Percentiles rank a stretch among this genome's conserved stretches.
These are phyloP conservation scores for Drosophila villosipedis DNA, from an alignment of 2,888 invertebrate species.

Conservation along the genomic window DNA sequence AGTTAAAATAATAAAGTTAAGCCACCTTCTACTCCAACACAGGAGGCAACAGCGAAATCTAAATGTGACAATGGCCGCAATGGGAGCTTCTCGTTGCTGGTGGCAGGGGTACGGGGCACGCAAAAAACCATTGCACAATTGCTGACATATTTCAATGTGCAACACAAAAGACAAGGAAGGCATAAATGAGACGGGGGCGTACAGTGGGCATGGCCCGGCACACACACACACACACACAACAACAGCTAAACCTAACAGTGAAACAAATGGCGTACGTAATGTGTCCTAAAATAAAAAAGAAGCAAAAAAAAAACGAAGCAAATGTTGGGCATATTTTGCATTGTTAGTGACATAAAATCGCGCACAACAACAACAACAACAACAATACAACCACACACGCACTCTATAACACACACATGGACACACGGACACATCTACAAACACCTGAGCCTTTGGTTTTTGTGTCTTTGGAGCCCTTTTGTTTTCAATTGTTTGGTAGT, in stretches of 20 bases:
- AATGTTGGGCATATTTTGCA: conserved; percentile 78
- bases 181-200: conserved; percentile 41
- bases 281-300: conserved; percentile 29
- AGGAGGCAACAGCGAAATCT: conserved; percentile 72
- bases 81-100: conserved; percentile 9
- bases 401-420: conserved; percentile 43
- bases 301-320: conserved; percentile 43
- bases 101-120: conserved; percentile 11
- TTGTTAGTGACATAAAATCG: conserved; percentile 70
- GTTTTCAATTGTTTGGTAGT: conserved; percentile 78
- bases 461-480: conserved; percentile 63
- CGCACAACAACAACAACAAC: conserved; percentile 43
- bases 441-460: conserved; percentile 49
- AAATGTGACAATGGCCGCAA: conserved; percentile 72
- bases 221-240: conserved; percentile 34
- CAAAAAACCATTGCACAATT: conserved; percentile 65
- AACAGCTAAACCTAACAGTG: conserved; percentile 64
- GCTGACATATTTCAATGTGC: conserved; percentile 77
- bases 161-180: conserved; percentile 73
- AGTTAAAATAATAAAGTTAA: conserved; percentile 80
- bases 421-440: conserved; percentile 21
- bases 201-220: conserved; percentile 19
- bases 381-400: conserved; percentile 15
- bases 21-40: conserved; percentile 48
- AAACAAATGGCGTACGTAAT: conserved; percentile 32